Conservation (phyloP, 2,888 invertebrate genomes). For the Diaphora mendica region DNA sequence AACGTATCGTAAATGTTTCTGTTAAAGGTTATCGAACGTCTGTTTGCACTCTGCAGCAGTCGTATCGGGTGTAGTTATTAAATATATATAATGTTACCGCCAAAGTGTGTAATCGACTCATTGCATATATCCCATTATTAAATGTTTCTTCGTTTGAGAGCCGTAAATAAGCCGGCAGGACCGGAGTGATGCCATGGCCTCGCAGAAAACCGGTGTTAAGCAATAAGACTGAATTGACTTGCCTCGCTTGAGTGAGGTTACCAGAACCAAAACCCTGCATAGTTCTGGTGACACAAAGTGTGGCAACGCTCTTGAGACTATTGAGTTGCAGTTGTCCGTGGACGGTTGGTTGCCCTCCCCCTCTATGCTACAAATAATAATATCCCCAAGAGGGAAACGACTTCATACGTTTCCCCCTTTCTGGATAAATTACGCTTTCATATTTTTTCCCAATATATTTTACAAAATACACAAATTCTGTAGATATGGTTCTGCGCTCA, state of each 20-base stretch:
- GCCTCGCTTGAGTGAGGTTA: too few species aligned
- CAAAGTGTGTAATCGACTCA: background rate
- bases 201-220: too few species aligned
- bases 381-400: background rate
- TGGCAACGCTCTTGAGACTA: too few species aligned
- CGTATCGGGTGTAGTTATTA: constrained; percentile 5
- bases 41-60: constrained; percentile 9
- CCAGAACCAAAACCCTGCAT: too few species aligned
- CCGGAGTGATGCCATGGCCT: too few species aligned
- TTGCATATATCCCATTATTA: background rate
- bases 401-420: background rate
- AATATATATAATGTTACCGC: constrained; percentile 1
- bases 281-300: too few species aligned
- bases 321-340: too few species aligned
- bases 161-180: too few species aligned
- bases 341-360: too few species aligned
- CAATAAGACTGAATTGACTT: too few species aligned
- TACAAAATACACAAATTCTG: background rate
- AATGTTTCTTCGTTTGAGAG: background rate
- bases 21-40: constrained; percentile 20
- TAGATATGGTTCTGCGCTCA: background rate
- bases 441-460: background rate
- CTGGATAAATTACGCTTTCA: background rate
- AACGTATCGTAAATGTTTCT: constrained; percentile 4
- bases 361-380: too few species aligned